phyloP scores from a whole-genome alignment of 2,113 vertebrate species.

The Aspiorhynchus laticeps region DNA sequence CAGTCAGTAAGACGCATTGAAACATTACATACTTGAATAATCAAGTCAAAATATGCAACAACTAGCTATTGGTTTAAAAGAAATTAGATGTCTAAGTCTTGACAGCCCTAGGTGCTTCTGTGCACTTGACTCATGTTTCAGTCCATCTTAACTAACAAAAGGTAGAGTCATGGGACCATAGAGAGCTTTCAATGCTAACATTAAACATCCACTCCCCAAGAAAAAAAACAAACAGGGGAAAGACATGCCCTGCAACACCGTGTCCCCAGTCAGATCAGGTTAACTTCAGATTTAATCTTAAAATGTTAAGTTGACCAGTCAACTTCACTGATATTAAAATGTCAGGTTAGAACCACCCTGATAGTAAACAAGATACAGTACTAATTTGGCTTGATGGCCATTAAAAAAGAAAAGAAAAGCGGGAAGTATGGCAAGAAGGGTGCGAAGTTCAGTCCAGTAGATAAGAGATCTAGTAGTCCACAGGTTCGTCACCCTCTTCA shows the following conservation, averaged over 20 bases:
- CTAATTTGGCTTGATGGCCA: constrained; percentile 45
- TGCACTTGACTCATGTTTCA: constrained; percentile 58
- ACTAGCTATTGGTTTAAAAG: constrained; percentile 64
- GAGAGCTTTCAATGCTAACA: constrained; percentile 60
- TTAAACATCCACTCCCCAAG: constrained; percentile 50
- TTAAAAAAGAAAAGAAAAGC: background rate
- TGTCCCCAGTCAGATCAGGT: constrained; percentile 63
- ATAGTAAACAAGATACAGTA: constrained; percentile 59
- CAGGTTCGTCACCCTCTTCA: constrained; percentile 86
- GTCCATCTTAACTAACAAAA: constrained; percentile 50
- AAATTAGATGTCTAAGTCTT: constrained; percentile 62
- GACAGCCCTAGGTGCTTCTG: constrained; percentile 66
- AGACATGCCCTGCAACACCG: constrained; percentile 68
- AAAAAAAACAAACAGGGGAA: constrained; percentile 44
- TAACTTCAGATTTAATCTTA: constrained; percentile 52
- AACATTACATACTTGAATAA: constrained; percentile 66
- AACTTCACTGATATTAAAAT: constrained; percentile 52
- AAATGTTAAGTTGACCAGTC: constrained; percentile 62
- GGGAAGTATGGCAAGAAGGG: background rate
- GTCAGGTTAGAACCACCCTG: constrained; percentile 66
- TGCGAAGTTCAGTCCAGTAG: constrained; percentile 58
- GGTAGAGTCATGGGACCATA: constrained; percentile 42
- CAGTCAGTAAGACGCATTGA: constrained; percentile 72
- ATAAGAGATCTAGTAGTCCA: constrained; percentile 80
- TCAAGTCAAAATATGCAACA: constrained; percentile 64